A percentile compares a stretch with the other conserved stretches of the same genome.
Evolutionary conservation across 2,113 vertebrate genomes (phyloP).

Genomic region (Epinephelus fuscoguttatus): DNA sequence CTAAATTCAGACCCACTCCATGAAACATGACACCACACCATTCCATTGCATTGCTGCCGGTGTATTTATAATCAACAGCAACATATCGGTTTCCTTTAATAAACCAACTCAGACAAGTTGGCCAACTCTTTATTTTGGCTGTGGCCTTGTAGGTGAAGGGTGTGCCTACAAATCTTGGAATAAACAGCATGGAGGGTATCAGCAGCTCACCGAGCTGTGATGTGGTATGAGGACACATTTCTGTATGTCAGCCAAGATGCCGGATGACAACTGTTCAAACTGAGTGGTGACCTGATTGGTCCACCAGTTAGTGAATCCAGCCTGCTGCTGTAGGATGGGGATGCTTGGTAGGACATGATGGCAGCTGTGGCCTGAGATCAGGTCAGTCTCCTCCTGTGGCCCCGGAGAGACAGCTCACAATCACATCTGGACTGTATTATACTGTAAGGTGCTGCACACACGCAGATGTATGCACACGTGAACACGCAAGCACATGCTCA

Average conservation of each 20-base stretch:
- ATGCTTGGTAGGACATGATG: conserved; percentile 30
- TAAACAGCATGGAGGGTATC: conserved; percentile 43
- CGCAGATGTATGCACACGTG: neutral
- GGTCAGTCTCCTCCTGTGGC: neutral
- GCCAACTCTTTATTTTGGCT: conserved; percentile 45
- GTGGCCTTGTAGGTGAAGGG: conserved; percentile 33
- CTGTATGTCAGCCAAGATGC: conserved; percentile 44
- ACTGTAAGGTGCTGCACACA: neutral
- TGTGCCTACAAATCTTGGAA: conserved; percentile 58
- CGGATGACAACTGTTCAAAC: conserved; percentile 48
- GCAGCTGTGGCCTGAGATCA: conserved; percentile 18
- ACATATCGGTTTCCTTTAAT: conserved; percentile 51
- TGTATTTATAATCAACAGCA: conserved; percentile 67
- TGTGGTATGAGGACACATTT: conserved; percentile 67
- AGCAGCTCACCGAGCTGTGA: conserved; percentile 24
- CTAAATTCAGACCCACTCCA: conserved; percentile 48
- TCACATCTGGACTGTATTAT: neutral
- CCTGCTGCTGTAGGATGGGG: conserved; percentile 37
- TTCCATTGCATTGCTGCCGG: conserved; percentile 36
- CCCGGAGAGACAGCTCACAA: neutral
- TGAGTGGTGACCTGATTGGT: conserved; percentile 37
- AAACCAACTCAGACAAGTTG: conserved; percentile 32
- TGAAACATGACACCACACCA: conserved; percentile 54
- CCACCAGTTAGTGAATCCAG: conserved; percentile 49
- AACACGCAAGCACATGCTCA: neutral